Evolutionary conservation across 2,797 vertebrate genomes (phyloP), one percentile per base, ranked within the genome.

Genomic region (Bradypus variegatus): DNA sequence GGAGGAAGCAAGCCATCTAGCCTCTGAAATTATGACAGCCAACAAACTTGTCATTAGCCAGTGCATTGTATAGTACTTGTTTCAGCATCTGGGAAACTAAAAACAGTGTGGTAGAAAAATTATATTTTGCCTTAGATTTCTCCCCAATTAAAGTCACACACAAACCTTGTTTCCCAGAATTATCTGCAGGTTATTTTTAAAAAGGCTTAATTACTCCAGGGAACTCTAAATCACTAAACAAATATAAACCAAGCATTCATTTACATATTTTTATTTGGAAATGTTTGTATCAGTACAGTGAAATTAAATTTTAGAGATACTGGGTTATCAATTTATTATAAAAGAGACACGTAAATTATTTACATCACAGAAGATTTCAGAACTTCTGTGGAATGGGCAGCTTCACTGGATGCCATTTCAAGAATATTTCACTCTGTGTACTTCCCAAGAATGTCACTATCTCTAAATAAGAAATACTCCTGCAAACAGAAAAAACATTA

Each of bases 381-480:
- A 93, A 60, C 95, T 95, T 96, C 84, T 95, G 85, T 96, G 97
- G 97, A 98, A 98, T 97, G 97, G 94, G 97, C 96, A 96, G 96
- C 95, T 94, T 96, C 93, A 83, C 18, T 53, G 91, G 95, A 95
- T 95, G 95, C 96, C 92, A 89, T 72, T 82, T 96, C 91, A 96
- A 88, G 1, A 92, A 79, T 80, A 72, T 94, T 98, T 97, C 93
- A 99, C 23, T 99, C 98, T n/a, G 98, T 69, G 1, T 99, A 99
- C 97, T 99, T 99, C 65, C 99, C 99, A 67, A 99, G 98, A 96
- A 99, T 99, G 95, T 99, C 99, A 62, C 97, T 98, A 91, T 99
- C 99, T 97, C 99, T 98, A 97, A 99, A 99, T 97, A 99, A 97
- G 97, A 98, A 99, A 95, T 99, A 99, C 86, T 99, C 99, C 99